These are phyloP conservation scores for Camelus bactrianus DNA, from an alignment of 2,113 vertebrate genomes.

Conservation along the genomic window DNA sequence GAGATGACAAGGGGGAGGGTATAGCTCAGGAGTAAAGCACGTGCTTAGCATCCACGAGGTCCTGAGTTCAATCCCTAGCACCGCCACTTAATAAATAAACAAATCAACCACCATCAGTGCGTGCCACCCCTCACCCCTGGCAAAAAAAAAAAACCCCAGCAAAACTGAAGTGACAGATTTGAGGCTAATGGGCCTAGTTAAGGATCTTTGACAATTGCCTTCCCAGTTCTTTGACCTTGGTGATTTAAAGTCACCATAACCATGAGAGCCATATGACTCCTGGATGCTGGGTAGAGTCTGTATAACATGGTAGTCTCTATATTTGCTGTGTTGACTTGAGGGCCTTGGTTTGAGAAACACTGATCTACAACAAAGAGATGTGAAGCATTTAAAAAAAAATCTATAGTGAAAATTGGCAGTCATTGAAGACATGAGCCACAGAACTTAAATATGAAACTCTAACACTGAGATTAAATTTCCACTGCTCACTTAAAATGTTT, in stretches of 20 bases:
- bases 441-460: background rate
- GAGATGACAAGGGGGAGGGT: background rate
- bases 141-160: too few relatives aligned
- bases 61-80: too few relatives aligned
- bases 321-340: background rate
- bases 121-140: too few relatives aligned
- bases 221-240: background rate
- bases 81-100: too few relatives aligned
- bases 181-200: background rate
- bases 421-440: background rate
- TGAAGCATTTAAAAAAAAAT: background rate
- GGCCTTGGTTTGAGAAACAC: background rate
- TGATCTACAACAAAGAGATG: background rate
- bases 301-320: background rate
- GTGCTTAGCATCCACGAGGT: too few relatives aligned
- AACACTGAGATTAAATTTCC: background rate
- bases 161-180: background rate
- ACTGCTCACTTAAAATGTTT: background rate
- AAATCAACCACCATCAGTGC: too few relatives aligned
- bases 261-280: fast-evolving
- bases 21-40: too few relatives aligned
- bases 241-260: background rate
- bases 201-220: background rate
- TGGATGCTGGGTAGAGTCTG: background rate
- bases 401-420: background rate